Evolutionary conservation across 2,113 vertebrate species (phyloP).

Genomic region (Phylloscopus trochiloides): DNA sequence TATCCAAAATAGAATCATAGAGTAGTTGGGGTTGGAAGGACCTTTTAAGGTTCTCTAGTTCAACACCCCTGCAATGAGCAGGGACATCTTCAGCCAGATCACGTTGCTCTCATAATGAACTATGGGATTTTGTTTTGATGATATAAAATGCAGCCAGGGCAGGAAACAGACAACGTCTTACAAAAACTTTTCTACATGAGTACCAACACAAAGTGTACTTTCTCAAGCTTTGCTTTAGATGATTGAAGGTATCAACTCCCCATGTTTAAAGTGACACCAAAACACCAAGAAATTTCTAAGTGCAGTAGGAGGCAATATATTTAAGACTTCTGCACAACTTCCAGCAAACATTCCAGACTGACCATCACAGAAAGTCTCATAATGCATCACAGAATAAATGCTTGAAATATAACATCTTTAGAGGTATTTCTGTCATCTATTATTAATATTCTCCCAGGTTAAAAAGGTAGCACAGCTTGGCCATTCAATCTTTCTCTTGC

Average conservation of each 20-base stretch:
- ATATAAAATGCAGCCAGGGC: background rate
- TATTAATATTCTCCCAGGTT: background rate
- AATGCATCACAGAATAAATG: background rate
- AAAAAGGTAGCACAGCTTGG: background rate
- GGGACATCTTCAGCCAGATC: background rate
- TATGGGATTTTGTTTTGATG: background rate
- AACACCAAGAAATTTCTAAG: background rate
- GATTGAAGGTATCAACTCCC: background rate
- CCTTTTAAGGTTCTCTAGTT: background rate
- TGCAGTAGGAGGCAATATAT: background rate
- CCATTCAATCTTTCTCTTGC: background rate
- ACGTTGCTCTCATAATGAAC: background rate
- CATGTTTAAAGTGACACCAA: background rate
- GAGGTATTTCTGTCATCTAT: background rate
- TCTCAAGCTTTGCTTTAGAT: background rate
- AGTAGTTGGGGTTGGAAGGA: background rate
- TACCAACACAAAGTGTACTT: background rate
- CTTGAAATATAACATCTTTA: background rate
- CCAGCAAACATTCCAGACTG: background rate
- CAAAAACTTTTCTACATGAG: background rate
- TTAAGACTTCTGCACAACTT: background rate
- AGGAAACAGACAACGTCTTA: background rate
- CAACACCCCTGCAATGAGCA: background rate
- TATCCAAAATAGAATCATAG: background rate
- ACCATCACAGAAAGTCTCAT: background rate